Evolutionary conservation across 2,888 invertebrate genomes (phyloP).

Genomic region (Pseudeuparius sepicola): DNA sequence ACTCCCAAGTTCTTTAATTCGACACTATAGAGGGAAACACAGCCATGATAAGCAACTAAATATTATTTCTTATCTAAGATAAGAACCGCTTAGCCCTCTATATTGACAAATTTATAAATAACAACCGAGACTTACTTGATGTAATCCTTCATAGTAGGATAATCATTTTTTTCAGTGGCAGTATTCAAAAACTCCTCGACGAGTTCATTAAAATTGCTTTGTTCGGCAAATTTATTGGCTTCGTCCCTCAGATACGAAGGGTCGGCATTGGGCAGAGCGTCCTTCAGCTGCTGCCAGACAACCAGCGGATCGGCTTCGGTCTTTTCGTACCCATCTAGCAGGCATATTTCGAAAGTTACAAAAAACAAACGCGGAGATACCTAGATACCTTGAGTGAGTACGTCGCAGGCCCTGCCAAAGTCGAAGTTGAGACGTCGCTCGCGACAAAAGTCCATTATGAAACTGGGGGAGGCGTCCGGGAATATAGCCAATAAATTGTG

Average conservation of each 20-base stretch:
- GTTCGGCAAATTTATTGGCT: conserved; percentile 27
- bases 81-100: no score
- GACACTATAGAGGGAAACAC: no score
- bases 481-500: conserved; percentile 22
- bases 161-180: conserved; percentile 31
- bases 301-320: conserved; percentile 19
- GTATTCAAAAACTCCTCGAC: conserved; percentile 29
- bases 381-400: conserved; percentile 19
- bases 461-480: conserved; percentile 25
- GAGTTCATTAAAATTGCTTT: conserved; percentile 23
- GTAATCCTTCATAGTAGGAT: conserved; percentile 36
- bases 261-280: conserved; percentile 34
- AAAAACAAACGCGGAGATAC: no score
- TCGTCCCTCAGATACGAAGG: conserved; percentile 32
- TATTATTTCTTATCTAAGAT: no score
- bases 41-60: no score
- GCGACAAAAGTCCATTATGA: conserved; percentile 23
- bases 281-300: conserved; percentile 28
- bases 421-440: conserved; percentile 16
- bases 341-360: no score
- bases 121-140: conserved; percentile 28
- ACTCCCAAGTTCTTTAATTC: background rate
- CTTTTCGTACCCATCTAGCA: conserved; percentile 21
- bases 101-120: conserved; percentile 9
- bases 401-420: conserved; percentile 23